Conservation (phyloP, 2,888 invertebrate genomes). For the Linnaemya vulpina region DNA sequence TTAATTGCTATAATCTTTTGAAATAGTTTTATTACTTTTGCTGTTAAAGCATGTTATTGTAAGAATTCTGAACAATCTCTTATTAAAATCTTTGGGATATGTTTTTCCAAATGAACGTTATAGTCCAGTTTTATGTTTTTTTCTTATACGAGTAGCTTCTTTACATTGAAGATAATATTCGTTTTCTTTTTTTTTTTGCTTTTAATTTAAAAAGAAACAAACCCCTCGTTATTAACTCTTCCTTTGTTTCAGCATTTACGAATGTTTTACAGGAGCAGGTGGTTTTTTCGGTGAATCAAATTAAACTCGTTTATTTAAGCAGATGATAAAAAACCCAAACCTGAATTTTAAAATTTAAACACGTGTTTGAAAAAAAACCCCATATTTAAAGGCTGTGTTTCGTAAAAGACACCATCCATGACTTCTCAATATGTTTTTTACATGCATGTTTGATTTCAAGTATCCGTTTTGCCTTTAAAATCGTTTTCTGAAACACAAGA, state of each 20-base stretch:
- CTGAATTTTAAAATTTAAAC: slow-evolving; percentile 70
- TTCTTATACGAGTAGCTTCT: slow-evolving; percentile 27
- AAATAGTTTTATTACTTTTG: slow-evolving; percentile 10
- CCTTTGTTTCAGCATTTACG: slow-evolving; percentile 49
- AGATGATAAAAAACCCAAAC: slow-evolving; percentile 67
- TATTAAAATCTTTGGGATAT: slow-evolving; percentile 47
- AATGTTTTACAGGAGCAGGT: slow-evolving; percentile 68
- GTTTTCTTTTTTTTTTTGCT: slow-evolving; percentile 7
- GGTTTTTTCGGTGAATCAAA: slow-evolving; percentile 71
- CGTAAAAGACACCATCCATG: slow-evolving; percentile 57
- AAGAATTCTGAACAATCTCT: slow-evolving; percentile 43
- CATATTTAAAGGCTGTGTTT: slow-evolving; percentile 49
- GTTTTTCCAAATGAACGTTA: slow-evolving; percentile 15
- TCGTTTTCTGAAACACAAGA: background rate
- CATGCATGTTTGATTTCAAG: slow-evolving; percentile 60
- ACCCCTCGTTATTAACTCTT: slow-evolving; percentile 58
- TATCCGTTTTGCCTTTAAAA: slow-evolving; percentile 53
- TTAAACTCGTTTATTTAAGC: slow-evolving; percentile 72
- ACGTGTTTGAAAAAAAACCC: slow-evolving; percentile 64
- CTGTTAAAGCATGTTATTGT: slow-evolving; percentile 9
- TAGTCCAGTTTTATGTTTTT: slow-evolving; percentile 17
- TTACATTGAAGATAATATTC: slow-evolving; percentile 44
- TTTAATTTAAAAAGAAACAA: slow-evolving; percentile 4
- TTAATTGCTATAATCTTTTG: slow-evolving; percentile 28
- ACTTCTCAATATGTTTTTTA: slow-evolving; percentile 53